These are phyloP conservation scores for Sinhomidia bicolor DNA, from an alignment of 2,888 invertebrate species.

Conservation along the genomic window DNA sequence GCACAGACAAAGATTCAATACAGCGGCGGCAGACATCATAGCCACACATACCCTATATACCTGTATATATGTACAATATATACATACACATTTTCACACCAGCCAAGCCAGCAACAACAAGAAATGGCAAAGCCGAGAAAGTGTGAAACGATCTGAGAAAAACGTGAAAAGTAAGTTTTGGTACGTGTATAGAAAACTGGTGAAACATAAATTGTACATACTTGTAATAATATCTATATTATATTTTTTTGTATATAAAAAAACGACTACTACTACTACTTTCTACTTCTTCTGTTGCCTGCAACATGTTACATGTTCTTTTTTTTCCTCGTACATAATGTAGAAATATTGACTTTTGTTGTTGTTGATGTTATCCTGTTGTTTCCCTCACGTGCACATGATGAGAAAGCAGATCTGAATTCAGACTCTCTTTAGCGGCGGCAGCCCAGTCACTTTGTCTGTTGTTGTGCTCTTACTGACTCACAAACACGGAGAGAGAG, in stretches of 20 bases:
- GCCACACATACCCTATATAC: no score
- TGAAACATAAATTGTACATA: not conserved
- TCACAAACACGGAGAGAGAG: slow-evolving; percentile 62
- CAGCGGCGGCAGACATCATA: no score
- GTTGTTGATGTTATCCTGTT: slow-evolving; percentile 50
- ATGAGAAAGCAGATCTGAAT: slow-evolving; percentile 56
- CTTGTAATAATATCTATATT: not conserved
- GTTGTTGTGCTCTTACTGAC: slow-evolving; percentile 49
- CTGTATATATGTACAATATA: no score
- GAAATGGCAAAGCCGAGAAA: not conserved
- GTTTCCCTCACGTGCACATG: slow-evolving; percentile 65
- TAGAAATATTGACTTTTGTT: slow-evolving; percentile 67
- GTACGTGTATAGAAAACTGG: not conserved
- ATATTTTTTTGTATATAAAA: slow-evolving; percentile 34
- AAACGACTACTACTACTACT: no score
- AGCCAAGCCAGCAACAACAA: not conserved
- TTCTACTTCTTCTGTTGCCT: no score
- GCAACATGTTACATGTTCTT: slow-evolving; percentile 13
- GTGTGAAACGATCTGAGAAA: not conserved
- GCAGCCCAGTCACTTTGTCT: slow-evolving; percentile 29
- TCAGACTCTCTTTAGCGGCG: not conserved
- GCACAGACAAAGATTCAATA: not conserved
- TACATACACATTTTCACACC: no score
- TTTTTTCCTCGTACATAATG: slow-evolving; percentile 51
- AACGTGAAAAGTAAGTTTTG: slow-evolving; percentile 1